phyloP scores from a whole-genome alignment of 2,797 vertebrate species.

The Melopsittacus undulatus region DNA sequence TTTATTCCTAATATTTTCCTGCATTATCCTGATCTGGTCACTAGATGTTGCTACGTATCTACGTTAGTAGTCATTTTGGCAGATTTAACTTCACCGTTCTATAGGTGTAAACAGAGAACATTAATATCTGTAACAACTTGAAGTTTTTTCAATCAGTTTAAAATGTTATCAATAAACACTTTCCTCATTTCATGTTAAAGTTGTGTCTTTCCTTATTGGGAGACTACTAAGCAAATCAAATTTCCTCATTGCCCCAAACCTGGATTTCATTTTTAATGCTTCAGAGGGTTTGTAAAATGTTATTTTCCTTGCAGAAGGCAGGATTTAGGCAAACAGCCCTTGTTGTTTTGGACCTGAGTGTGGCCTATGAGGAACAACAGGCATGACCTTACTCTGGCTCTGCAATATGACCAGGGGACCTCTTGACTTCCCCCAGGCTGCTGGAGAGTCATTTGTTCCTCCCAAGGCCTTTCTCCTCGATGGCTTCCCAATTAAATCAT shows the following conservation, averaged over 20 bases:
- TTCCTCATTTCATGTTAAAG: neutral
- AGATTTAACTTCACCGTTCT: neutral
- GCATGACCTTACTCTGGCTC: neutral
- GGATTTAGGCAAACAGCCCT: neutral
- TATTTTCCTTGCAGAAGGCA: neutral
- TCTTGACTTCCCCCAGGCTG: neutral
- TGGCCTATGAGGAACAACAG: neutral
- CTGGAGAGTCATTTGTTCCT: neutral
- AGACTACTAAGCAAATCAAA: neutral
- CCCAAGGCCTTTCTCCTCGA: neutral
- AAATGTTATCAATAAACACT: neutral
- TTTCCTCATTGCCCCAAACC: neutral
- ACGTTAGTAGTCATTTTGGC: neutral
- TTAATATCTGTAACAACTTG: neutral
- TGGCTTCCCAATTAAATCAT: neutral
- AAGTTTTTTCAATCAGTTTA: neutral
- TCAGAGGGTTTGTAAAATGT: neutral
- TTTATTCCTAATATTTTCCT: neutral
- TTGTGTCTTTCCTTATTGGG: neutral
- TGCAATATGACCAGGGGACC: neutral
- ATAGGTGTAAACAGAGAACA: neutral
- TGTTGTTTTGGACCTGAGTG: neutral
- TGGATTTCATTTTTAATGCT: neutral
- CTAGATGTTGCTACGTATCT: slow-evolving; percentile 71
- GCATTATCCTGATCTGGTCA: slow-evolving; percentile 39